These are phyloP conservation scores for Pelvicachromis taeniatus DNA, from an alignment of 2,113 vertebrate species.

Conservation along the genomic window DNA sequence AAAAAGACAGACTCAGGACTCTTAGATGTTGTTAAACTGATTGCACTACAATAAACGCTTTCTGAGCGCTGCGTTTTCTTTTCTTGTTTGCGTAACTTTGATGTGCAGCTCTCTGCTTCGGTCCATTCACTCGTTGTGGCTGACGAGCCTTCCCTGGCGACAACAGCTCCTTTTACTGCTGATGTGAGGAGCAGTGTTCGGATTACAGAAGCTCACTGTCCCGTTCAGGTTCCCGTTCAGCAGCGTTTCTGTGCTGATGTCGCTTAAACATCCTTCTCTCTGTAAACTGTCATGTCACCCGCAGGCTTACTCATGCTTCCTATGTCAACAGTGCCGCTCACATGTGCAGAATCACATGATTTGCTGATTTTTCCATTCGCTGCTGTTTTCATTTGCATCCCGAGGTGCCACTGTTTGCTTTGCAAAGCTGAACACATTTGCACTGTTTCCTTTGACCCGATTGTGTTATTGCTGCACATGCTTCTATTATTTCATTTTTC, in stretches of 20 bases:
- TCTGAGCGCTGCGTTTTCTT: not conserved
- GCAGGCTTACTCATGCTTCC: not conserved
- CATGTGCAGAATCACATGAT: not conserved
- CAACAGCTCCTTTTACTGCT: constrained; percentile 11
- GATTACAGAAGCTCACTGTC: not conserved
- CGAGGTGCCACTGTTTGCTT: not conserved
- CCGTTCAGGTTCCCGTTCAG: not conserved
- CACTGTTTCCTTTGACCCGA: not conserved
- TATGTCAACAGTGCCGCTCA: not conserved
- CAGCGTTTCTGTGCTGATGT: not conserved
- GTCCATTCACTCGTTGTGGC: not conserved
- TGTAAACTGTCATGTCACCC: not conserved
- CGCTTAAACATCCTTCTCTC: not conserved
- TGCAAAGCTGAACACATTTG: not conserved
- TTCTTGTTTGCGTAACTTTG: not conserved
- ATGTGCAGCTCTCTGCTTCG: not conserved
- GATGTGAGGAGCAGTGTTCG: not conserved
- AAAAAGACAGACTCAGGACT: not conserved
- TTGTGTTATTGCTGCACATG: not conserved
- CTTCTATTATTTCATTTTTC: not conserved
- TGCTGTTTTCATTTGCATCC: not conserved
- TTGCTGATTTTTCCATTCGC: not conserved
- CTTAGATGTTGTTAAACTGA: not conserved
- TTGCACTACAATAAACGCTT: not conserved
- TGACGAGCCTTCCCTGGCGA: constrained; percentile 9